Percentiles rank a stretch among this genome's conserved stretches.
Evolutionary conservation across 2,113 vertebrate species (phyloP).

Genomic region (Nothoprocta perdicaria): DNA sequence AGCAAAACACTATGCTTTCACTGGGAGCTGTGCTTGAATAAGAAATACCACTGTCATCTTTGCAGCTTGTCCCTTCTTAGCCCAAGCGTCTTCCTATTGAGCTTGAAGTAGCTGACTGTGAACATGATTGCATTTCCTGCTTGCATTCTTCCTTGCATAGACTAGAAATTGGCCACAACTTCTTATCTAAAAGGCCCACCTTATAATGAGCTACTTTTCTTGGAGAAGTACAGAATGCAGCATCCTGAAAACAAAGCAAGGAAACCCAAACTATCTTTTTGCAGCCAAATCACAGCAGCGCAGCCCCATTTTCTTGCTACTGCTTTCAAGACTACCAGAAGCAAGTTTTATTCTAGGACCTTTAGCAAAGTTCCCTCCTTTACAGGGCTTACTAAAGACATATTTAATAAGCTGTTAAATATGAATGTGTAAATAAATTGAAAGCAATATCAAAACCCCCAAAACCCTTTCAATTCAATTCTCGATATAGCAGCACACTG

Average conservation of each 20-base stretch:
- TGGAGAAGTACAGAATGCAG: background rate
- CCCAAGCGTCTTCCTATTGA: background rate
- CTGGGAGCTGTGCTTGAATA: background rate
- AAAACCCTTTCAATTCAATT: background rate
- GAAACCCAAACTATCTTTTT: background rate
- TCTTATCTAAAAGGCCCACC: background rate
- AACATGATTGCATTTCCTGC: background rate
- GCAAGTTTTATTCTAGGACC: background rate
- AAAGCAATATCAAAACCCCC: background rate
- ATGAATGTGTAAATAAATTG: background rate
- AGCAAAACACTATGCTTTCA: background rate
- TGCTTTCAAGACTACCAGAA: background rate
- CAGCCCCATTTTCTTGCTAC: background rate
- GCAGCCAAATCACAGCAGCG: background rate
- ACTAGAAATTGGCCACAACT: background rate
- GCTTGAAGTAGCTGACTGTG: background rate
- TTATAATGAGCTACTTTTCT: constrained; percentile 5
- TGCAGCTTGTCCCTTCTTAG: background rate
- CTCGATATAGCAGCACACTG: background rate
- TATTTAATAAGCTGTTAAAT: background rate
- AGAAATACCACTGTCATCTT: background rate
- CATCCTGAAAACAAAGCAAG: background rate
- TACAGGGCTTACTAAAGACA: background rate
- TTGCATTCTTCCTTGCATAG: background rate
- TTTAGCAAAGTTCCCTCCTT: background rate